Percentiles rank a stretch among this genome's conserved stretches.
Conservation (phyloP, 2,113 vertebrate species). For the Spizaetus ornatus region DNA sequence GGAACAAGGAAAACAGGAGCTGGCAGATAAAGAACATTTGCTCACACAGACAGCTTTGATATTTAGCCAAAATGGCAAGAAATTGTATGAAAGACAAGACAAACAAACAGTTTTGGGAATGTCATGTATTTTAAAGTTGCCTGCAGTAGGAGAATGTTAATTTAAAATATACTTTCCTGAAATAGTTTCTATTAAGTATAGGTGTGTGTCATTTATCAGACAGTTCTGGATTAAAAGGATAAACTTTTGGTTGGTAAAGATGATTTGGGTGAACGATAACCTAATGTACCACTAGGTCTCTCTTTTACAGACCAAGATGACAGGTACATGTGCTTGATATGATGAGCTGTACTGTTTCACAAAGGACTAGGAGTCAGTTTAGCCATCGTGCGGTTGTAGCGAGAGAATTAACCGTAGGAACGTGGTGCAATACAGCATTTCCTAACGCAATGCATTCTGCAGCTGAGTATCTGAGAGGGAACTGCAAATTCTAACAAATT, state of each 20-base stretch:
- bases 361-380: background rate
- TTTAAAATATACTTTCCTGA: slow-evolving; percentile 9
- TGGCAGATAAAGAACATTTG: slow-evolving; percentile 63
- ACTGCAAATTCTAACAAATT: background rate
- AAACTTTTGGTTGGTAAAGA: background rate
- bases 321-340: background rate
- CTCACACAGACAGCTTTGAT: slow-evolving; percentile 61
- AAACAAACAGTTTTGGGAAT: slow-evolving; percentile 53
- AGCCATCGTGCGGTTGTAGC: background rate
- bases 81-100: slow-evolving; percentile 63
- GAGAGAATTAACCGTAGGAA: background rate
- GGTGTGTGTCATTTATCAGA: background rate
- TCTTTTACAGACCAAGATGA: background rate
- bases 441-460: background rate
- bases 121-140: slow-evolving; percentile 37
- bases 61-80: slow-evolving; percentile 63
- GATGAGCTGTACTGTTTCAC: background rate
- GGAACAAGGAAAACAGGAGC: slow-evolving; percentile 58
- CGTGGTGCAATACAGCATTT: background rate
- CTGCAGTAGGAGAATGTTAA: background rate
- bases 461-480: background rate
- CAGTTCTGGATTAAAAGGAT: background rate
- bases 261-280: background rate
- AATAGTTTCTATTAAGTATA: background rate
- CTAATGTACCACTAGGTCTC: background rate